Evolutionary conservation across 2,113 vertebrate genomes (phyloP).

Genomic region (Urocitellus parryii): DNA sequence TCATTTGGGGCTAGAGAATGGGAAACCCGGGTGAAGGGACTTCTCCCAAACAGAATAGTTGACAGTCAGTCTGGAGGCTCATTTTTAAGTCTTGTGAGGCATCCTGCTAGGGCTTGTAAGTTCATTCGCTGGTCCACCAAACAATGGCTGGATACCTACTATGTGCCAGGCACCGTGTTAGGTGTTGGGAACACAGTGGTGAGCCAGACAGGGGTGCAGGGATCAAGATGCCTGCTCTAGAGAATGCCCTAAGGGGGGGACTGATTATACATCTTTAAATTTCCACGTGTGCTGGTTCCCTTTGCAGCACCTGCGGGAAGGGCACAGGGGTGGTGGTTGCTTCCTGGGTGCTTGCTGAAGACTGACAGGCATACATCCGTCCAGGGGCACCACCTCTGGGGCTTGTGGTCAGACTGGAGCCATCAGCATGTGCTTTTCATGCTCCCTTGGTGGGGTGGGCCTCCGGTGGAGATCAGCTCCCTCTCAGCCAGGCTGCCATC

Average conservation of each 20-base stretch:
- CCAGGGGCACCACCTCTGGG: background rate
- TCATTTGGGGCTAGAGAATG: background rate
- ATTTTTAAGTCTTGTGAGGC: background rate
- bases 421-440: background rate
- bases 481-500: background rate
- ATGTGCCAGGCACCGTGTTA: background rate
- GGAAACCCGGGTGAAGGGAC: background rate
- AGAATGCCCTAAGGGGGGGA: background rate
- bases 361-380: background rate
- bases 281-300: background rate
- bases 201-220: background rate
- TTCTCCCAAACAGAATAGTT: background rate
- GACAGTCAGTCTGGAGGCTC: background rate
- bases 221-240: background rate
- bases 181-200: background rate
- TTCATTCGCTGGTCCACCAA: background rate
- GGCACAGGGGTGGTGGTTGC: background rate
- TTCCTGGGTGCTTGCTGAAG: background rate
- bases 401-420: background rate
- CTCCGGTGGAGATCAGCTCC: slow-evolving; percentile 8
- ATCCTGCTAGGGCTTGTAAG: too few relatives aligned
- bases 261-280: background rate
- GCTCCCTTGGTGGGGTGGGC: background rate
- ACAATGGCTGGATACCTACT: background rate
- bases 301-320: background rate